phyloP scores from a whole-genome alignment of 2,113 vertebrate genomes.

The Fregetta grallaria region DNA sequence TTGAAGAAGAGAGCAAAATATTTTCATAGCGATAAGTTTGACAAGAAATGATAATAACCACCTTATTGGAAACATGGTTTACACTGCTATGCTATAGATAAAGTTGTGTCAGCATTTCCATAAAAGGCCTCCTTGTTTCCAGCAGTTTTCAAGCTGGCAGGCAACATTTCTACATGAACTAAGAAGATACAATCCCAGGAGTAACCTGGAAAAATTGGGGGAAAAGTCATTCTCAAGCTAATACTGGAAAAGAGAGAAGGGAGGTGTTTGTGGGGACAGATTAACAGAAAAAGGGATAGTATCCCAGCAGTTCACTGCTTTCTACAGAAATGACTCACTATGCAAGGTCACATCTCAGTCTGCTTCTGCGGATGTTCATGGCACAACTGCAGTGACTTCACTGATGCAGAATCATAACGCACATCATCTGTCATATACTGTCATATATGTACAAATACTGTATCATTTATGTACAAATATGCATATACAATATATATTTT shows the following conservation, averaged over 20 bases:
- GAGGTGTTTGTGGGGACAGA: neutral
- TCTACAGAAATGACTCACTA: neutral
- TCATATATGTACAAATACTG: neutral
- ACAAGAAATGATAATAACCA: slow-evolving; percentile 60
- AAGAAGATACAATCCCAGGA: neutral
- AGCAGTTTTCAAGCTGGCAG: slow-evolving; percentile 16
- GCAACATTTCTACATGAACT: neutral
- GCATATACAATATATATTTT: neutral
- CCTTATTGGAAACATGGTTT: slow-evolving; percentile 64
- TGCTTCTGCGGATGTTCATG: fast-evolving
- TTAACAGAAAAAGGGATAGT: neutral
- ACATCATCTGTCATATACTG: fast-evolving
- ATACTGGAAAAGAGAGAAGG: neutral
- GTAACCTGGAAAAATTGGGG: neutral
- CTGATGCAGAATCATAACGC: fast-evolving
- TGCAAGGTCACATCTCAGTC: fast-evolving
- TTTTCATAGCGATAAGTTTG: slow-evolving; percentile 43
- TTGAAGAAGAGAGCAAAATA: slow-evolving; percentile 36
- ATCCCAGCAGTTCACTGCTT: neutral
- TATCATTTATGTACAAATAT: neutral
- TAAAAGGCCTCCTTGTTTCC: slow-evolving; percentile 4
- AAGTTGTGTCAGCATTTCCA: slow-evolving; percentile 32
- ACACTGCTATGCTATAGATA: slow-evolving; percentile 4
- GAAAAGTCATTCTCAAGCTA: neutral
- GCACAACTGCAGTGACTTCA: neutral